Evolutionary conservation across 2,797 vertebrate genomes (phyloP).

Genomic region (Manis crassicaudata): DNA sequence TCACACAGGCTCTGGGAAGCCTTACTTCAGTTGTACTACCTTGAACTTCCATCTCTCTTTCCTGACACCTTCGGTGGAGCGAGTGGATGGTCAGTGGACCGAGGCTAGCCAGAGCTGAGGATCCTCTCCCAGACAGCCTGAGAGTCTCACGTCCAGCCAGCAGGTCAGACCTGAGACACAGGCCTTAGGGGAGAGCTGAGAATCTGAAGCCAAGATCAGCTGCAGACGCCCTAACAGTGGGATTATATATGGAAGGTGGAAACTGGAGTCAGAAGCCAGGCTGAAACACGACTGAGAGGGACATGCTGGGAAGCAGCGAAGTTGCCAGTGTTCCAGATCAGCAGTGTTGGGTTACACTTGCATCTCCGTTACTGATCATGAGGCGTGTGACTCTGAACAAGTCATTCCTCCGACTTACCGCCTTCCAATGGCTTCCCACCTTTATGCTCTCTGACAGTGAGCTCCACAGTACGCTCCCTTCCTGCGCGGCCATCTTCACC

Average conservation of each 20-base stretch:
- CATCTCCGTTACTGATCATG: not conserved
- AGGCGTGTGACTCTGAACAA: not conserved
- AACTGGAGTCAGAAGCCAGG: not conserved
- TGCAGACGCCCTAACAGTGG: not conserved
- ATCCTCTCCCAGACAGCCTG: not conserved
- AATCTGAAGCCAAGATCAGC: not conserved
- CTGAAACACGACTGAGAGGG: not conserved
- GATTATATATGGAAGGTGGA: not conserved
- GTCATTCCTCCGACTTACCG: not conserved
- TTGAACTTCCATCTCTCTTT: conserved; percentile 17
- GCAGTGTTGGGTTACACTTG: not conserved
- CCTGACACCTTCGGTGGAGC: not conserved
- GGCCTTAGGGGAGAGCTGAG: not conserved
- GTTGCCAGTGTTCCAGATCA: not conserved
- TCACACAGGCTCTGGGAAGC: not conserved
- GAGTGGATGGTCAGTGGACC: not conserved
- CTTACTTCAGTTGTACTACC: not conserved
- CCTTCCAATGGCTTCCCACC: not conserved
- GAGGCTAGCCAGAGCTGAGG: not conserved
- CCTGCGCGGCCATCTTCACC: not conserved
- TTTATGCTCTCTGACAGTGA: not conserved
- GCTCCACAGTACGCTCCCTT: not conserved
- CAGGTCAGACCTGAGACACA: not conserved
- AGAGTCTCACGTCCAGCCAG: not conserved
- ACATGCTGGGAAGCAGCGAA: not conserved